Base-by-base conservation (phyloP, 1,140 invertebrate species). In the Solen grandis region DNA sequence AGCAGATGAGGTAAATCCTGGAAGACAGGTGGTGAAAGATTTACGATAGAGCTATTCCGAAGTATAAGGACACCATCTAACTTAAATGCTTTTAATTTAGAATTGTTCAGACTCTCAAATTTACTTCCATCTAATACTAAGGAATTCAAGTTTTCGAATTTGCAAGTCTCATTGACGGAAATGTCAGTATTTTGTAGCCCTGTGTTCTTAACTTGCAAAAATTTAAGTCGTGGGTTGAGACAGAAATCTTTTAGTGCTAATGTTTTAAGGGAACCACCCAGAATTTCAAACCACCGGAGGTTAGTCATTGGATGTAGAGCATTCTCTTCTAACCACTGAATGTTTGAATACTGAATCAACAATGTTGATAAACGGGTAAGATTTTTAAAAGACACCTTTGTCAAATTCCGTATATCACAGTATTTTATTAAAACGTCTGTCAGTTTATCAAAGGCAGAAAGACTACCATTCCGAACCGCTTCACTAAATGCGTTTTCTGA, bases 11-110 rank as follows among this genome's bases (percentile, higher is more conserved):
- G 19, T 19, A 75, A 46, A 13, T 60, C 73, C 33, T 46, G 25
- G 25, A 75, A 75, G 36, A 25, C 5, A 14, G 46, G 19, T 2
- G 22, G 46, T 1, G 55, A 38, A n/a, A 75, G 31, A 13, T 25
- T 5, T 33, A 33, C 31, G 35, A 75, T 62, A 4, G 57, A 75
- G 27, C 22, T 33, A 54, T 75, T 41, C 16, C 13, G 19, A 0
- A 75, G 19, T 14, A 27, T 2, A 10, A 75, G 19, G 13, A 75
- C 55, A n/a, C 73, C 73, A 35, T 75, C 50, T 27, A 75, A n/a
- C 14, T 46, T 46, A 33, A 29, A 63, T 27, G 35, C 2, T 46
- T 75, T 54, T 36, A 75, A 75, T 22, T 41, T 63, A 25, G 27
- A 59, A 33, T 52, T 52, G 1, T 16, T 52, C 5, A 75, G 25